phyloP scores from a whole-genome alignment of 2,888 invertebrate species.

The Tipula vernalis region DNA sequence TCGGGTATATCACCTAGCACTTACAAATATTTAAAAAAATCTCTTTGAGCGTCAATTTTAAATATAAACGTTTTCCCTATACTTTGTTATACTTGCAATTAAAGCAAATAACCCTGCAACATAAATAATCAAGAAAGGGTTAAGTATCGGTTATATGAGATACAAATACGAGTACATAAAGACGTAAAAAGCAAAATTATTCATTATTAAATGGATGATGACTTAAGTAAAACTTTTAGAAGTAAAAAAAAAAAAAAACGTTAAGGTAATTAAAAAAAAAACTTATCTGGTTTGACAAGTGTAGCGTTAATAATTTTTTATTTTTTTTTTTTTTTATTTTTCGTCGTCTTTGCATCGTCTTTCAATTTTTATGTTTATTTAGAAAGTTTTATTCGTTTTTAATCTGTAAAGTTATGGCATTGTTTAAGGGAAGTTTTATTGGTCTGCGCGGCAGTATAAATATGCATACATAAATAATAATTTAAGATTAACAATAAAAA shows the following conservation, averaged over 20 bases:
- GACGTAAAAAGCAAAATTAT: neutral
- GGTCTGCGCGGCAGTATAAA: neutral
- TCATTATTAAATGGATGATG: neutral
- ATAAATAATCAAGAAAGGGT: neutral
- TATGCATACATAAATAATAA: neutral
- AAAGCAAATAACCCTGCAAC: neutral
- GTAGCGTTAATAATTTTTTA: neutral
- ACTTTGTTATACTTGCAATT: no score
- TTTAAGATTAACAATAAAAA: neutral
- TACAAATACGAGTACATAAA: neutral
- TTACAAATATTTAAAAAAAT: no score
- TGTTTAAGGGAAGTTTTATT: neutral
- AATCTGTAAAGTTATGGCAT: neutral
- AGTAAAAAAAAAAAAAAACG: neutral
- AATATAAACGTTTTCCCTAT: no score
- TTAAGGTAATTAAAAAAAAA: neutral
- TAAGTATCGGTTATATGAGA: neutral
- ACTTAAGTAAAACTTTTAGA: neutral
- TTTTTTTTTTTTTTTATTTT: neutral
- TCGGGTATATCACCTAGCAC: no score
- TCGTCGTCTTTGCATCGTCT: neutral
- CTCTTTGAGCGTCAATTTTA: no score
- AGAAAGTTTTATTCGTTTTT: neutral
- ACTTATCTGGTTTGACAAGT: neutral
- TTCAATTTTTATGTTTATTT: neutral